phyloP scores from a whole-genome alignment of 2,797 vertebrate species.

The Spatula versicolor region DNA sequence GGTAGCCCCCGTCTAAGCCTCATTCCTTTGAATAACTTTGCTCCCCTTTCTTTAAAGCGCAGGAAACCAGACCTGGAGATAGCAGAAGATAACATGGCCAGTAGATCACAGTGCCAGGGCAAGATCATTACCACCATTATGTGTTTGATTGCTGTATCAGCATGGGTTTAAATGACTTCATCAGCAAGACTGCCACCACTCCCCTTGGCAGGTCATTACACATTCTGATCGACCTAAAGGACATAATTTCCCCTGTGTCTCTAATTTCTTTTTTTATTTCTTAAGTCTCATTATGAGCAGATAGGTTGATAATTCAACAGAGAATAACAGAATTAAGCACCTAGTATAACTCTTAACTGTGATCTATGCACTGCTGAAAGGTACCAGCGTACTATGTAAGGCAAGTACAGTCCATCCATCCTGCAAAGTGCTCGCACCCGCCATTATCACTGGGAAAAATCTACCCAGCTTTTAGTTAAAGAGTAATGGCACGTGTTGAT shows the following conservation, averaged over 20 bases:
- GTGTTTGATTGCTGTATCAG: rapidly evolving
- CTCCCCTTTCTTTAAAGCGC: neutral
- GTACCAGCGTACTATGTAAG: neutral
- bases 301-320: conserved; percentile 32
- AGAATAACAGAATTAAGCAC: conserved; percentile 6
- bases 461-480: conserved; percentile 8
- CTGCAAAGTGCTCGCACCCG: neutral
- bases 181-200: neutral
- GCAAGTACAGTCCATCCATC: conserved; percentile 26
- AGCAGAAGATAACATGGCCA: rapidly evolving
- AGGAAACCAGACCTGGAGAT: neutral
- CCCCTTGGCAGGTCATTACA: neutral
- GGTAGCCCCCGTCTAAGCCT: neutral
- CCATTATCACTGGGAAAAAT: conserved; percentile 53
- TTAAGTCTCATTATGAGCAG: neutral
- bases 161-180: rapidly evolving
- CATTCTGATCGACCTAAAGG: neutral
- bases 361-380: conserved; percentile 39
- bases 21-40: neutral
- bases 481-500: conserved; percentile 33
- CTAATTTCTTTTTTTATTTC: neutral
- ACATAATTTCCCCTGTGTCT: neutral
- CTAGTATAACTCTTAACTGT: neutral
- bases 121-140: neutral
- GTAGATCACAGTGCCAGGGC: neutral